phyloP scores from a whole-genome alignment of 2,113 vertebrate genomes.

The Hippoglossus stenolepis region DNA sequence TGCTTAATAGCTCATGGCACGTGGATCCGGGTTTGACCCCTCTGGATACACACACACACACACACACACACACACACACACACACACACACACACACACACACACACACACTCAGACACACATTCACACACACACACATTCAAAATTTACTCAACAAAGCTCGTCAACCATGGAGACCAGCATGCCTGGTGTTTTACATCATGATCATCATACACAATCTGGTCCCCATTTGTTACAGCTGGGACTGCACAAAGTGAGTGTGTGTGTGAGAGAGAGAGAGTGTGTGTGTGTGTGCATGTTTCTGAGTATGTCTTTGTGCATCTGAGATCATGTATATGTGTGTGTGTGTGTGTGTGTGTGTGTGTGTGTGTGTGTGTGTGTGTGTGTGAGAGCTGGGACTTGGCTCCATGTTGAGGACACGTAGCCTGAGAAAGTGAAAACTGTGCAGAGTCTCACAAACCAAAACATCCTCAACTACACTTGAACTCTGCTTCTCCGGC shows the following conservation, averaged over 20 bases:
- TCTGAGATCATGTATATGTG: slow-evolving; percentile 40
- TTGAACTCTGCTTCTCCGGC: slow-evolving; percentile 38
- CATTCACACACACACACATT: slow-evolving; percentile 21
- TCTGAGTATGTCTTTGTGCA: slow-evolving; percentile 24
- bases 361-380: slow-evolving; percentile 11
- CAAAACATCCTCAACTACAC: slow-evolving; percentile 54
- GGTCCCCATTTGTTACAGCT: slow-evolving; percentile 78
- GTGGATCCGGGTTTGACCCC: slow-evolving; percentile 48
- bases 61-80: slow-evolving; percentile 17
- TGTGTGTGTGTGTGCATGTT: slow-evolving; percentile 34
- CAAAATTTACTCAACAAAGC: slow-evolving; percentile 78
- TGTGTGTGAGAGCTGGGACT: slow-evolving; percentile 35
- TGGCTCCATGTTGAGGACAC: slow-evolving; percentile 47
- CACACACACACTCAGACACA: slow-evolving; percentile 25
- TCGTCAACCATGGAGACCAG: slow-evolving; percentile 75
- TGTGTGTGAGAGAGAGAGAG: slow-evolving; percentile 29
- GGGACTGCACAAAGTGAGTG: slow-evolving; percentile 33
- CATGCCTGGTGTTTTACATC: slow-evolving; percentile 79
- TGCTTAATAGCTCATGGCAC: slow-evolving; percentile 49
- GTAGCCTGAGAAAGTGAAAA: slow-evolving; percentile 59
- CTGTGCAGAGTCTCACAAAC: slow-evolving; percentile 39
- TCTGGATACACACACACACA: slow-evolving; percentile 12
- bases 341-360: slow-evolving; percentile 26
- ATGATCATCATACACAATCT: slow-evolving; percentile 75
- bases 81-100: slow-evolving; percentile 26